These are phyloP conservation scores for Limonius californicus DNA, from an alignment of 1,140 invertebrate species.

Conservation along the genomic window DNA sequence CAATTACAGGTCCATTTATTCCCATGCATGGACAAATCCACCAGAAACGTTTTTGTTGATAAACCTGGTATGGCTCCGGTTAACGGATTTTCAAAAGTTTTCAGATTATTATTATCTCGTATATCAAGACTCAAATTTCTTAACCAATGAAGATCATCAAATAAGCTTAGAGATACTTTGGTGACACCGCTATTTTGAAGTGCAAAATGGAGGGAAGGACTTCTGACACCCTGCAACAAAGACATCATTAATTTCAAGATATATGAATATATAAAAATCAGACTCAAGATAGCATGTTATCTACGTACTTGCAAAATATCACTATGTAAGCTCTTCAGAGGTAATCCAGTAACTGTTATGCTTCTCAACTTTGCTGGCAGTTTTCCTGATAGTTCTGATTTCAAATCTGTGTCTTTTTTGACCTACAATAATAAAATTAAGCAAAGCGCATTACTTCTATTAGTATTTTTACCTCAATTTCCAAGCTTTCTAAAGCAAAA, in stretches of 20 bases:
- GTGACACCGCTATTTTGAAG: constrained; percentile 67
- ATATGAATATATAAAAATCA: too few relatives aligned
- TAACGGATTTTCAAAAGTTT: constrained; percentile 70
- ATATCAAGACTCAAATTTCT: constrained; percentile 73
- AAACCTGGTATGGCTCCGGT: constrained; percentile 65
- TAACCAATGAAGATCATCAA: constrained; percentile 62
- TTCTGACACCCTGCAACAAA: constrained; percentile 67
- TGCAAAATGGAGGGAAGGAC: constrained; percentile 59
- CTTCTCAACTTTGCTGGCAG: constrained; percentile 72
- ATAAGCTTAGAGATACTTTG: constrained; percentile 59
- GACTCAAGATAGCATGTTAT: too few relatives aligned
- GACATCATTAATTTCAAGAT: too few relatives aligned
- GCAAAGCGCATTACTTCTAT: too few relatives aligned
- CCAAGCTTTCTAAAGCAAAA: constrained; percentile 63
- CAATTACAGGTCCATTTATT: constrained; percentile 78
- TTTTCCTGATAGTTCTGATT: constrained; percentile 66
- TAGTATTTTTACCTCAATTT: constrained; percentile 60
- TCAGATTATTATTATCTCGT: constrained; percentile 60
- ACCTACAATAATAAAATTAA: constrained; percentile 51
- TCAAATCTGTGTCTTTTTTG: constrained; percentile 57
- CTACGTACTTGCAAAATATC: constrained; percentile 64
- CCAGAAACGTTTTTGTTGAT: constrained; percentile 68
- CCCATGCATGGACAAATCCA: constrained; percentile 65
- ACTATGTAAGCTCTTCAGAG: constrained; percentile 59
- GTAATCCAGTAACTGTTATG: constrained; percentile 67